These are phyloP conservation scores for Petroica traversi DNA, from an alignment of 2,113 vertebrate species.

Conservation along the genomic window DNA sequence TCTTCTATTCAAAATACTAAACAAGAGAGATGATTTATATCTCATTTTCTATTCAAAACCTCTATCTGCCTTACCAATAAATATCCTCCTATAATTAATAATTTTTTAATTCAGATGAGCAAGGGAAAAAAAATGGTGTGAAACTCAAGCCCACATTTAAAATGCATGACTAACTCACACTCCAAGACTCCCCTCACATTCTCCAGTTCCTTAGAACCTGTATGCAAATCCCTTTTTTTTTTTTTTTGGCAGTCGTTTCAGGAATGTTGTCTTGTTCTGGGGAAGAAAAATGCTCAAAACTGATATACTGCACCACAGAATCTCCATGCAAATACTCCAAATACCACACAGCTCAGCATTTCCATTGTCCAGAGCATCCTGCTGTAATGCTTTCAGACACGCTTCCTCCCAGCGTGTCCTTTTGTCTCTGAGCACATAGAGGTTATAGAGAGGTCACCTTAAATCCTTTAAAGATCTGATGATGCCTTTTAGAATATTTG, in stretches of 20 bases:
- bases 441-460: constrained; percentile 24
- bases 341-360: constrained; percentile 24
- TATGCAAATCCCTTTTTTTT: neutral
- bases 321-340: constrained; percentile 1
- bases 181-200: neutral
- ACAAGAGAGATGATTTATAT: neutral
- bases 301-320: neutral
- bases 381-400: constrained; percentile 25
- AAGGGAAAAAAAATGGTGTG: neutral
- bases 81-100: neutral
- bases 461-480: constrained; percentile 45
- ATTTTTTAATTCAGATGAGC: neutral
- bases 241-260: neutral
- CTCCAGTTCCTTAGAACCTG: neutral
- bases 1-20: neutral
- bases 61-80: neutral
- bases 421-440: neutral
- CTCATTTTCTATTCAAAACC: neutral
- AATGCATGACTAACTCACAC: neutral
- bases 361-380: neutral
- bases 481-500: constrained; percentile 3
- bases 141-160: neutral
- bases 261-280: neutral
- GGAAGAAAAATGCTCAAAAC: neutral
- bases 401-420: neutral